phyloP scores from a whole-genome alignment of 2,113 vertebrate species.

The Hippoglossus stenolepis region DNA sequence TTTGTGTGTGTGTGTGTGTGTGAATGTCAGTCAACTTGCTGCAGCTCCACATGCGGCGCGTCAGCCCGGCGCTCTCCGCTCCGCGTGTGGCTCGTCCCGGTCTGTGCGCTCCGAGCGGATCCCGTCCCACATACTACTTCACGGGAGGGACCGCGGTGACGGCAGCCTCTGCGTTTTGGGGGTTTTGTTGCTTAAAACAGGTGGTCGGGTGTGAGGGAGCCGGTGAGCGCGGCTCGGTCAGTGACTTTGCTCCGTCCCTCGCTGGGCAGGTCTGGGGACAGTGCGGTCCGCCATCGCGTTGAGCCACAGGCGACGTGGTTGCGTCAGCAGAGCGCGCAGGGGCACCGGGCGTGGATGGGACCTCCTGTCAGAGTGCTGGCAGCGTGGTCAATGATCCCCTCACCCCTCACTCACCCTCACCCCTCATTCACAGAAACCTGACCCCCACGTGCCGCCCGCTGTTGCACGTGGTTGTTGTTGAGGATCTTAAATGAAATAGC shows the following conservation, averaged over 20 bases:
- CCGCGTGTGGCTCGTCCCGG: constrained; percentile 68
- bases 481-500: not conserved
- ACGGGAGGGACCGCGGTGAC: constrained; percentile 20
- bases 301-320: constrained; percentile 69
- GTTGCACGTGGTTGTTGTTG: not conserved
- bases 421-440: too few species aligned
- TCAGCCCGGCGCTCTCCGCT: constrained; percentile 61
- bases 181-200: constrained; percentile 34
- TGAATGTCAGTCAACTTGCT: constrained; percentile 72
- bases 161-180: constrained; percentile 10
- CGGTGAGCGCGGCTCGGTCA: constrained; percentile 40
- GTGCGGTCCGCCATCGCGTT: constrained; percentile 75
- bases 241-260: constrained; percentile 78
- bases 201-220: constrained; percentile 44
- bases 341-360: constrained; percentile 57
- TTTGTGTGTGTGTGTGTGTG: not conserved
- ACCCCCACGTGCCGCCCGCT: not conserved
- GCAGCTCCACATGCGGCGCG: constrained; percentile 66
- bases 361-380: constrained; percentile 43
- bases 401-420: not conserved
- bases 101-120: constrained; percentile 54
- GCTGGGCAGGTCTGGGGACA: constrained; percentile 69
- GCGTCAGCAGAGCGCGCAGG: constrained; percentile 77
- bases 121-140: constrained; percentile 72
- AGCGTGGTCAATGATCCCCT: not conserved